A percentile compares a stretch with the other conserved stretches of the same genome.
Conservation (phyloP, 2,888 invertebrate genomes). For the Melikaiella ostensackeni region DNA sequence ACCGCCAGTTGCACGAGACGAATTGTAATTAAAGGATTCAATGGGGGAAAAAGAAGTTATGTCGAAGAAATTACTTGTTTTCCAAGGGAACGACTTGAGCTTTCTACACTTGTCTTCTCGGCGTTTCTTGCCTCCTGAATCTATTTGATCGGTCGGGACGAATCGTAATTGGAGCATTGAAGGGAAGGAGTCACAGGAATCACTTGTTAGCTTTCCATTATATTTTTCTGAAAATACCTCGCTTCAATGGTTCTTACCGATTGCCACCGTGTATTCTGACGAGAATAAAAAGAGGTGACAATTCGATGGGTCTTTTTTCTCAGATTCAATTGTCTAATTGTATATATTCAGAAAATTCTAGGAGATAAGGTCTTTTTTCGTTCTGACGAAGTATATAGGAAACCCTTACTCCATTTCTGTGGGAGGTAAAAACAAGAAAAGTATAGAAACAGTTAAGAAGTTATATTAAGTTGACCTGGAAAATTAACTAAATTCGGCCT, state of each 20-base stretch:
- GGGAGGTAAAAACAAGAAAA: no score
- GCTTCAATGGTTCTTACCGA: conserved; percentile 26
- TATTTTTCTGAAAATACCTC: conserved; percentile 36
- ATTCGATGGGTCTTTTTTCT: neutral
- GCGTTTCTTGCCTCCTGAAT: conserved; percentile 31
- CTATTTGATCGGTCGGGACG: conserved; percentile 35
- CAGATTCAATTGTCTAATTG: neutral
- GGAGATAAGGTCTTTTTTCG: no score
- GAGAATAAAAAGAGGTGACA: neutral
- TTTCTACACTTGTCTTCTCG: conserved; percentile 39
- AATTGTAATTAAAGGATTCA: conserved; percentile 36
- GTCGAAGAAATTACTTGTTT: conserved; percentile 34
- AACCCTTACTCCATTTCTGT: no score
- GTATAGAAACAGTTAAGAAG: no score
- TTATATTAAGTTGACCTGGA: no score
- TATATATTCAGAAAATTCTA: neutral
- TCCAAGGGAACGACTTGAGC: conserved; percentile 28
- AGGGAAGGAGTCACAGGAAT: conserved; percentile 29
- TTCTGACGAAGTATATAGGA: no score
- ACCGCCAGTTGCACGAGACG: conserved; percentile 14
- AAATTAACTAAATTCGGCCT: no score
- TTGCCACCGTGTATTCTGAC: neutral
- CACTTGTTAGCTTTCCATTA: conserved; percentile 40
- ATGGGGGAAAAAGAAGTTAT: neutral
- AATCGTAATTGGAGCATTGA: conserved; percentile 40